phyloP scores from a whole-genome alignment of 2,113 vertebrate species.

The Leiothrix lutea region DNA sequence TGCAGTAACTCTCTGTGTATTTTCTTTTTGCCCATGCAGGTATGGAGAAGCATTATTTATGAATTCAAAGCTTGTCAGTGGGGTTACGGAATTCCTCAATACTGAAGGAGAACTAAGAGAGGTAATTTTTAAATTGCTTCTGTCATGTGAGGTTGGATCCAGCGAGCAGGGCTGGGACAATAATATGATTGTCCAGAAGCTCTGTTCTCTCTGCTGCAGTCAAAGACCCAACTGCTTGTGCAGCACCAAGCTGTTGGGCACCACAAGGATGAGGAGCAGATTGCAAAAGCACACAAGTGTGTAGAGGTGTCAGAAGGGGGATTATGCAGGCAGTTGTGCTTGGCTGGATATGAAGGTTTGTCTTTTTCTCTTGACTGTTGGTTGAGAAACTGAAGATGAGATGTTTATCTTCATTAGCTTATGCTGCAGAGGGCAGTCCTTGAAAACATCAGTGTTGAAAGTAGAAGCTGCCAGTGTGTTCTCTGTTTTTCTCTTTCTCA shows the following conservation, averaged over 20 bases:
- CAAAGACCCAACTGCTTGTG: fast-evolving
- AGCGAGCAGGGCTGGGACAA: neutral
- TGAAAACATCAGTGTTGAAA: neutral
- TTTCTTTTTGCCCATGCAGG: constrained; percentile 69
- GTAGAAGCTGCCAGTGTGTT: neutral
- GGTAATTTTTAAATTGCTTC: constrained; percentile 74
- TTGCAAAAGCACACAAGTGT: neutral
- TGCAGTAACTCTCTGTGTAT: neutral
- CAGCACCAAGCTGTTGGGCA: neutral
- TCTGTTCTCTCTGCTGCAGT: neutral
- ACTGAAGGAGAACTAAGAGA: constrained; percentile 89
- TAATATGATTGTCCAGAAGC: fast-evolving
- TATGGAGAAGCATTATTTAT: constrained; percentile 98
- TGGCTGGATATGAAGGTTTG: neutral
- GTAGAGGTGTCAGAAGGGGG: neutral
- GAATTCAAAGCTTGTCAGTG: constrained; percentile 95
- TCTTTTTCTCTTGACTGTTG: neutral
- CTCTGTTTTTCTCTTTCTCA: neutral
- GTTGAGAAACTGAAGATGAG: neutral
- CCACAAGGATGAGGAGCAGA: neutral
- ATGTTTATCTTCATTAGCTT: neutral
- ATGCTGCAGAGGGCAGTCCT: neutral
- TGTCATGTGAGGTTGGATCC: neutral
- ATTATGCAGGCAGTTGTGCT: neutral
- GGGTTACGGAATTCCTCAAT: constrained; percentile 97